A percentile compares a stretch with the other conserved stretches of the same genome.
phyloP scores from a whole-genome alignment of 2,797 vertebrate genomes.

The Sebastes itinus region DNA sequence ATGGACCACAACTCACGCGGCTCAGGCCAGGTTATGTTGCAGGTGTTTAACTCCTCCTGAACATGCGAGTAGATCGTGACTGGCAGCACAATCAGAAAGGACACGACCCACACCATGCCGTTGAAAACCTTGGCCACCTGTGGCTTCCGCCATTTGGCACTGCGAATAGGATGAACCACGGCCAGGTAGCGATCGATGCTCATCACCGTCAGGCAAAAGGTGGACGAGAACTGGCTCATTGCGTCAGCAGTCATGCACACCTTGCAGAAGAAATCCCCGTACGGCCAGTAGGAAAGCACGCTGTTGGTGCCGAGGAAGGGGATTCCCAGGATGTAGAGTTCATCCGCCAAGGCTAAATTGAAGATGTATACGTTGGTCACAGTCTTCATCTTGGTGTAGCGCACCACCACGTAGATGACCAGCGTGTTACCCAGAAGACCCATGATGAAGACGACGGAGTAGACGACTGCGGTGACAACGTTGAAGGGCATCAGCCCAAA shows the following conservation, averaged over 20 bases:
- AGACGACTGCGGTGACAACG: constrained; percentile 85
- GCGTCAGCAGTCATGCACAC: constrained; percentile 90
- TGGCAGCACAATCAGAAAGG: constrained; percentile 90
- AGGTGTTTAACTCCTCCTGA: constrained; percentile 86
- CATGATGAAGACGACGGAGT: constrained; percentile 87
- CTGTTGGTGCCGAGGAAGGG: constrained; percentile 94
- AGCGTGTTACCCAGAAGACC: constrained; percentile 91
- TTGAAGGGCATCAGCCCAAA: constrained; percentile 33
- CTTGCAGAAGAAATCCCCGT: constrained; percentile 89
- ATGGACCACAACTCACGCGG: constrained; percentile 84
- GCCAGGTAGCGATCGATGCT: constrained; percentile 95
- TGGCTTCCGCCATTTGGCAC: constrained; percentile 89
- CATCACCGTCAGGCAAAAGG: constrained; percentile 95
- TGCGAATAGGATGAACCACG: constrained; percentile 91
- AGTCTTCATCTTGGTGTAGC: constrained; percentile 93
- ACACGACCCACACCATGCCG: constrained; percentile 86
- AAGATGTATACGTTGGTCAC: constrained; percentile 97
- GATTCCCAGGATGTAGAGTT: constrained; percentile 92
- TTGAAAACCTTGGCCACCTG: constrained; percentile 89
- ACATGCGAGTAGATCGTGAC: constrained; percentile 88
- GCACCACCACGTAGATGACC: constrained; percentile 92
- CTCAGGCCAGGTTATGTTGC: constrained; percentile 94
- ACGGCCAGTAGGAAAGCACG: constrained; percentile 92
- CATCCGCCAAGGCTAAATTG: constrained; percentile 92
- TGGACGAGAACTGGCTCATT: constrained; percentile 95